Evolutionary conservation across 2,113 vertebrate species (phyloP), one percentile per base, ranked within the genome.

Genomic region (Empidonax alnorum): DNA sequence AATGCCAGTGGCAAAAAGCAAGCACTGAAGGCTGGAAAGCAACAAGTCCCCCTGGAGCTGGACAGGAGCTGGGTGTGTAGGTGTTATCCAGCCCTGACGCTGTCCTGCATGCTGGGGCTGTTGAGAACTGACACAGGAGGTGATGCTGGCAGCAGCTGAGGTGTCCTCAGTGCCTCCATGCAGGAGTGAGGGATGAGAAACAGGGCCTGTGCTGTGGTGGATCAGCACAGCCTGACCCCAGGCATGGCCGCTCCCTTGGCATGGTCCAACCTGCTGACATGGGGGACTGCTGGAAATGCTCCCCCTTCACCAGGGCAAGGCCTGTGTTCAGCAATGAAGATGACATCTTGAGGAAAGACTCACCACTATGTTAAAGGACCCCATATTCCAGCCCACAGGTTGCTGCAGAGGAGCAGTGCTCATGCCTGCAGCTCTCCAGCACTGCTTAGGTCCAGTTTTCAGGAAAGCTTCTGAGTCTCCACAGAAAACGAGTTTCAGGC

Each of bases 161-260:
- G 15, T 47, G 42, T 69, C 52, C 62, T 91, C 67, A 28, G 69
- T 50, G 69, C 55, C 41, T 66, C 74, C 22, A 6, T 10, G 53
- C 61, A 79, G 78, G n/a, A 80, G 39, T 2, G 22, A 93, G n/a
- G n/a, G 71, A 46, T 63, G 44, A 2, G 4, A 75, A 79, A 58
- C 33, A 14, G 39, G 27, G 49, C 20, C 63, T 0, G 0, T 1
- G 28, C 52, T 52, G 55, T 0, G 3, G 28, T 58, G n/a, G 74
- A 25, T 37, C 1, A 1, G 72, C 90, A 80, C 33, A 69, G 65
- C 59, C 55, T 80, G 63, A 25, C 66, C 39, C 50, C 90, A 71
- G 61, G 28, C 52, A 72, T 0, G 0, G 58, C 67, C 0, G 13
- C 46, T 50, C 44, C 67, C 2, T 1, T 41, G 35, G 49, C 63